Evolutionary conservation across 1,140 invertebrate species (phyloP).

Genomic region (Drosophila sulfurigaster): DNA sequence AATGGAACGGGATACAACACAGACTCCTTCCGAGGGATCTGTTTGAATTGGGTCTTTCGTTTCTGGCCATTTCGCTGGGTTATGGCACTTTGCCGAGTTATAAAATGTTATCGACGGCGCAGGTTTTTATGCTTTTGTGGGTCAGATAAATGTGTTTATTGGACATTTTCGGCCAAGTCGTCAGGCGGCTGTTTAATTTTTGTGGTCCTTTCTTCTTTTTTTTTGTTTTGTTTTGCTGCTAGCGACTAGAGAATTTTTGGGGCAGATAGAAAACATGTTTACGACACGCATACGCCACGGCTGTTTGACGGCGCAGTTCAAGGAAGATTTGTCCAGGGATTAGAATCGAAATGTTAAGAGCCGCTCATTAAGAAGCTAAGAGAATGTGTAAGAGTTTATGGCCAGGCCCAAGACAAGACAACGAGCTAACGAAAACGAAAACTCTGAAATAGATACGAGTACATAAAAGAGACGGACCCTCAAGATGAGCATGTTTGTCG

Average conservation of each 20-base stretch:
- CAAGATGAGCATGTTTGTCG: neutral
- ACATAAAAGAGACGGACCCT: neutral
- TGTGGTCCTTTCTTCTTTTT: slow-evolving; percentile 50
- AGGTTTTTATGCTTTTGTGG: slow-evolving; percentile 75
- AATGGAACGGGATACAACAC: neutral
- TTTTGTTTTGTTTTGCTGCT: slow-evolving; percentile 25
- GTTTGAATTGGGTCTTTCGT: slow-evolving; percentile 23
- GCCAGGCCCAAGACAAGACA: slow-evolving; percentile 24
- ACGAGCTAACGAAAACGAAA: slow-evolving; percentile 1
- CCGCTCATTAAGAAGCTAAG: slow-evolving; percentile 68
- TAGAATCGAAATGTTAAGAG: slow-evolving; percentile 66
- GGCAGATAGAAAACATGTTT: slow-evolving; percentile 59
- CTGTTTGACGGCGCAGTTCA: slow-evolving; percentile 50
- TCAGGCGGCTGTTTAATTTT: slow-evolving; percentile 67
- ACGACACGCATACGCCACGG: slow-evolving; percentile 66
- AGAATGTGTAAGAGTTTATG: slow-evolving; percentile 42
- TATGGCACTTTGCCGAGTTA: slow-evolving; percentile 75
- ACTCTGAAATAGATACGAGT: slow-evolving; percentile 21
- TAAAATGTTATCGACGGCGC: slow-evolving; percentile 80
- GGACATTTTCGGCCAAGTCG: slow-evolving; percentile 60
- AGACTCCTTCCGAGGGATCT: neutral
- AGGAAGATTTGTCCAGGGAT: slow-evolving; percentile 73
- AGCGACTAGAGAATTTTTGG: neutral
- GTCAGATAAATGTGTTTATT: slow-evolving; percentile 82
- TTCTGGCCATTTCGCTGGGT: slow-evolving; percentile 41